Conservation (phyloP, 1,140 invertebrate species). For the Heliconius eleuchia region DNA sequence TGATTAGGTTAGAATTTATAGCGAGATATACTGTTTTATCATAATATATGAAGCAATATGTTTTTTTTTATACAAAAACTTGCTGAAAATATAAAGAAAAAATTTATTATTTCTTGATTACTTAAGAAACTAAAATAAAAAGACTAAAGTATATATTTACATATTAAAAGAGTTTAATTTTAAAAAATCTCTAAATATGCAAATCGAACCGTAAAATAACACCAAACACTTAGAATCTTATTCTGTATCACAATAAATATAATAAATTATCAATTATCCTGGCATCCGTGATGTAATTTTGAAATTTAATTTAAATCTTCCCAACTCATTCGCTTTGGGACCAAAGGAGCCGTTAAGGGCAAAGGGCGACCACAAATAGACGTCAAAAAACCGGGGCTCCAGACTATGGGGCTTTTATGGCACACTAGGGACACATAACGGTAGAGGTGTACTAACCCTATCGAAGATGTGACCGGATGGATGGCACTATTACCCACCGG, state of each 20-base stretch:
- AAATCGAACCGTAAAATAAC: neutral
- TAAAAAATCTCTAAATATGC: neutral
- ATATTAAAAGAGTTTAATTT: neutral
- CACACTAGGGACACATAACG: slow-evolving; percentile 77
- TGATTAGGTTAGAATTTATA: slow-evolving; percentile 21
- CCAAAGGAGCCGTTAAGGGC: slow-evolving; percentile 65
- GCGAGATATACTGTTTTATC: neutral
- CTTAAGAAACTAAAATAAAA: neutral
- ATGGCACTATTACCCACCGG: slow-evolving; percentile 73
- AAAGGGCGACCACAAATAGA: slow-evolving; percentile 77
- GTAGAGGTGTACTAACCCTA: slow-evolving; percentile 78
- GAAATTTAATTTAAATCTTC: slow-evolving; percentile 56
- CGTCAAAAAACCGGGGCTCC: slow-evolving; percentile 75
- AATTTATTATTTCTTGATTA: too few relatives aligned
- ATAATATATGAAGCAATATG: neutral
- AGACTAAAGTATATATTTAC: neutral
- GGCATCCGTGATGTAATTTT: slow-evolving; percentile 40
- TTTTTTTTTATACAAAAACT: neutral
- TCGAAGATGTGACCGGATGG: slow-evolving; percentile 77
- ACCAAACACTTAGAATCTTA: neutral
- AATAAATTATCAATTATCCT: slow-evolving; percentile 14
- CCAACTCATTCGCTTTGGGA: slow-evolving; percentile 41
- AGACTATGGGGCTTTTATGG: slow-evolving; percentile 68
- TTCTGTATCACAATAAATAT: neutral
- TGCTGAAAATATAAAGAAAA: too few relatives aligned